A percentile compares a stretch with the other conserved stretches of the same genome.
These are phyloP conservation scores for Chelidonichthys spinosus DNA, from an alignment of 2,797 vertebrate species.

Conservation along the genomic window DNA sequence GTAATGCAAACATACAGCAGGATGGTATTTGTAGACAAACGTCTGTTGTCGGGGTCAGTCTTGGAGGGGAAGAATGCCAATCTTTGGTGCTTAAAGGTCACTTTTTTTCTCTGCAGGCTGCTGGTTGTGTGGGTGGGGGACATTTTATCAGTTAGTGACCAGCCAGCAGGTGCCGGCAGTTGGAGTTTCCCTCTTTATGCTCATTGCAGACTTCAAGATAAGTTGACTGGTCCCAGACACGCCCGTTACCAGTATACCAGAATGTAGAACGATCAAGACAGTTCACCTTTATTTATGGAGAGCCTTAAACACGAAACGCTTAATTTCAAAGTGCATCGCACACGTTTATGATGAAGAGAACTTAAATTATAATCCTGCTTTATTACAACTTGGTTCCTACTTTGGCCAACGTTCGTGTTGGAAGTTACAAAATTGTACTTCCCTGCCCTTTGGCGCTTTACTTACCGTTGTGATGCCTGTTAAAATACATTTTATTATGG, in stretches of 20 bases:
- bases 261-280: conserved; percentile 44
- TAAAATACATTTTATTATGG: not conserved
- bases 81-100: conserved; percentile 46
- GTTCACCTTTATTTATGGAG: conserved; percentile 23
- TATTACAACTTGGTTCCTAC: not conserved
- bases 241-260: conserved; percentile 35
- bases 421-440: no score
- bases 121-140: conserved; percentile 36
- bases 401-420: not conserved
- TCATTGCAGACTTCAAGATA: conserved; percentile 32
- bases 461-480: not conserved
- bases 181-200: conserved; percentile 15
- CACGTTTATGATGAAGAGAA: not conserved
- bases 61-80: not conserved
- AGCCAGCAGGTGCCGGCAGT: conserved; percentile 34
- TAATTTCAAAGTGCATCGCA: not conserved
- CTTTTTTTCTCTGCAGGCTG: conserved; percentile 10
- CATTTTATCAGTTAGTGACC: conserved; percentile 42
- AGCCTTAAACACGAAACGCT: conserved; percentile 56
- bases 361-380: conserved; percentile 13
- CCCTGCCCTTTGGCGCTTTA: not conserved
- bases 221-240: conserved; percentile 27
- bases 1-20: conserved; percentile 54
- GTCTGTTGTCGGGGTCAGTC: not conserved
- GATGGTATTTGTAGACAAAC: conserved; percentile 67